A percentile compares a stretch with the other conserved stretches of the same genome.
These are phyloP conservation scores for Epinephelus malabaricus DNA, from an alignment of 2,797 vertebrate species.

Conservation along the genomic window DNA sequence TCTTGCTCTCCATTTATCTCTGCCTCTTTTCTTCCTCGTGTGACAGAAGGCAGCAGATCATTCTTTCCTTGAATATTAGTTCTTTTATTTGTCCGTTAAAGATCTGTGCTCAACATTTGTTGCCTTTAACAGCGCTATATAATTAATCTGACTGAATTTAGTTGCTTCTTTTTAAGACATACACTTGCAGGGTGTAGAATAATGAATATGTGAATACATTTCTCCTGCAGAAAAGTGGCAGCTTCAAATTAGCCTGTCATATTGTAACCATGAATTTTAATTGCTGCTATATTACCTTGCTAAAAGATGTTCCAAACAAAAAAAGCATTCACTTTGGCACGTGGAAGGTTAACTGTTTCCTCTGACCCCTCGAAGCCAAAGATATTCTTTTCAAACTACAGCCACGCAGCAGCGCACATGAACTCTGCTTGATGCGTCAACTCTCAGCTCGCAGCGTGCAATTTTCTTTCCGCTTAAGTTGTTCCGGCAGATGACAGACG, in stretches of 20 bases:
- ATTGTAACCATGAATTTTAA: conserved; percentile 62
- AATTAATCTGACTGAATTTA: background rate
- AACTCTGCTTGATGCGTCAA: conserved; percentile 33
- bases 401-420: conserved; percentile 26
- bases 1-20: conserved; percentile 46
- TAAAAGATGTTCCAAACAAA: conserved; percentile 26
- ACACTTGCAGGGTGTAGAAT: background rate
- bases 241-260: conserved; percentile 62
- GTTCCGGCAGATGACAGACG: conserved; percentile 62
- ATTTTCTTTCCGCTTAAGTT: conserved; percentile 65
- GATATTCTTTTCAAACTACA: conserved; percentile 40
- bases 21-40: conserved; percentile 14
- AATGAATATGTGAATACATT: background rate
- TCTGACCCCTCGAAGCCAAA: conserved; percentile 59
- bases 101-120: background rate
- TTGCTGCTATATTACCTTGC: conserved; percentile 57
- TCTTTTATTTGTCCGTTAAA: background rate
- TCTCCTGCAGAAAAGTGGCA: conserved; percentile 40
- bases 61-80: too few species aligned
- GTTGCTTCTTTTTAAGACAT: background rate
- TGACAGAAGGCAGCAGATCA: background rate
- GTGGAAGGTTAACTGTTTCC: conserved; percentile 60
- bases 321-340: conserved; percentile 30
- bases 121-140: background rate
- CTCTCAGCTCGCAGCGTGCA: conserved; percentile 42